Evolutionary conservation across 2,797 vertebrate species (phyloP).

Genomic region (Apogon hyalosoma): DNA sequence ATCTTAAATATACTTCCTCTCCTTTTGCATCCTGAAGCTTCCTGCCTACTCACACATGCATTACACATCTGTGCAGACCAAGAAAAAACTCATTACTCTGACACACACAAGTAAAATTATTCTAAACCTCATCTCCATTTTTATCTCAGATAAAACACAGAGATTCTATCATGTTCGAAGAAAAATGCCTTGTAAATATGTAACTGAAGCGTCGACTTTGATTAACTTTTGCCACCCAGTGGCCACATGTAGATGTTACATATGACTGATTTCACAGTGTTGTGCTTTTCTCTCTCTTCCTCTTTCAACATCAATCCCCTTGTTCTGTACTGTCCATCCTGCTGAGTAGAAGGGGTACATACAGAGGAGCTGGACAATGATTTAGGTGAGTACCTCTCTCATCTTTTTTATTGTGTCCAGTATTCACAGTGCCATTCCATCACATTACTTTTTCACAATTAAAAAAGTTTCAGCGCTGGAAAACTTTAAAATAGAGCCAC

Average conservation of each 20-base stretch:
- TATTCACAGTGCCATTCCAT: neutral
- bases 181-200: neutral
- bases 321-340: conserved; percentile 82
- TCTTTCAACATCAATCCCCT: conserved; percentile 34
- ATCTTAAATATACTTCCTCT: conserved; percentile 34
- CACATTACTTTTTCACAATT: neutral
- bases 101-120: neutral
- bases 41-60: neutral
- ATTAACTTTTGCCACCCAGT: conserved; percentile 69
- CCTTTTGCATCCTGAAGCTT: neutral
- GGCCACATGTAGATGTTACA: conserved; percentile 46
- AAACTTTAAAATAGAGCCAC: neutral
- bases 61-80: neutral
- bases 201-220: conserved; percentile 24
- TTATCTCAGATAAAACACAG: neutral
- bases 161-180: conserved; percentile 1
- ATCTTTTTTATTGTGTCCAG: conserved; percentile 23
- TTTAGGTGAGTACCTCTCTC: conserved; percentile 88
- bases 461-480: neutral
- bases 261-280: conserved; percentile 22
- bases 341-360: conserved; percentile 98
- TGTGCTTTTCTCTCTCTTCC: conserved; percentile 10
- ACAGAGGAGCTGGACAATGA: conserved; percentile 99
- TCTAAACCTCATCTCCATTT: neutral
- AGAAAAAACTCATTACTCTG: too few species aligned